A percentile compares a stretch with the other conserved stretches of the same genome.
These are phyloP conservation scores for Drosophila recens DNA, from an alignment of 2,888 invertebrate species.

Conservation along the genomic window DNA sequence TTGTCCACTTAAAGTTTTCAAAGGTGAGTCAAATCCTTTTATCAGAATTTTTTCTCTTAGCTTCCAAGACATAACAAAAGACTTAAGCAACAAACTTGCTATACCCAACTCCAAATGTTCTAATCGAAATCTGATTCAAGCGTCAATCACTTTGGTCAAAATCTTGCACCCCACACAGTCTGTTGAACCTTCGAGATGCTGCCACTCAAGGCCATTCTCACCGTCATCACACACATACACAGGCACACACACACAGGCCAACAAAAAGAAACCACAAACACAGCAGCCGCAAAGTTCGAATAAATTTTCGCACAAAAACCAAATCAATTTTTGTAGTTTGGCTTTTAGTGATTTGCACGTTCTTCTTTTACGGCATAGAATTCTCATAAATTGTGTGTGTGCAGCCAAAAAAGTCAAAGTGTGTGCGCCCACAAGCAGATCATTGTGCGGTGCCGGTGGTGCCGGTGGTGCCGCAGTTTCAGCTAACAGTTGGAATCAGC, in stretches of 20 bases:
- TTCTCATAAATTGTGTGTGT: conserved; percentile 58
- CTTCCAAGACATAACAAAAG: conserved; percentile 20
- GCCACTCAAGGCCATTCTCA: conserved; percentile 73
- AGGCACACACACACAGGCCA: conserved; percentile 15
- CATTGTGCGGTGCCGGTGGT: conserved; percentile 23
- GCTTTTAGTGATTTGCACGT: conserved; percentile 38
- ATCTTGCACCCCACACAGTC: conserved; percentile 61
- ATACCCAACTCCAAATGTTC: conserved; percentile 25
- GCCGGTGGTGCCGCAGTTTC: conserved; percentile 36
- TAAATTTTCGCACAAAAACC: conserved; percentile 60
- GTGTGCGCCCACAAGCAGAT: conserved; percentile 65
- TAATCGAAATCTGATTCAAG: conserved; percentile 50
- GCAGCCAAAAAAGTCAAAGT: conserved; percentile 56
- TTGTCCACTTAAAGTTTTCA: neutral
- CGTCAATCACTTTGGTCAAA: conserved; percentile 40
- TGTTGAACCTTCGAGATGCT: conserved; percentile 67
- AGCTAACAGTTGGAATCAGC: conserved; percentile 20
- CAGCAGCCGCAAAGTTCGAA: conserved; percentile 64
- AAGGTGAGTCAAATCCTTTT: neutral
- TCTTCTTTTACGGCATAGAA: conserved; percentile 56
- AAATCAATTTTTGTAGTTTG: conserved; percentile 56
- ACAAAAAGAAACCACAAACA: conserved; percentile 54
- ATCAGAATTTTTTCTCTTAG: neutral
- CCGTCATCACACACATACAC: conserved; percentile 33
- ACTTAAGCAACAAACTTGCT: conserved; percentile 39